Evolutionary conservation across 2,888 invertebrate genomes (phyloP).

Genomic region (Agrochola litura): DNA sequence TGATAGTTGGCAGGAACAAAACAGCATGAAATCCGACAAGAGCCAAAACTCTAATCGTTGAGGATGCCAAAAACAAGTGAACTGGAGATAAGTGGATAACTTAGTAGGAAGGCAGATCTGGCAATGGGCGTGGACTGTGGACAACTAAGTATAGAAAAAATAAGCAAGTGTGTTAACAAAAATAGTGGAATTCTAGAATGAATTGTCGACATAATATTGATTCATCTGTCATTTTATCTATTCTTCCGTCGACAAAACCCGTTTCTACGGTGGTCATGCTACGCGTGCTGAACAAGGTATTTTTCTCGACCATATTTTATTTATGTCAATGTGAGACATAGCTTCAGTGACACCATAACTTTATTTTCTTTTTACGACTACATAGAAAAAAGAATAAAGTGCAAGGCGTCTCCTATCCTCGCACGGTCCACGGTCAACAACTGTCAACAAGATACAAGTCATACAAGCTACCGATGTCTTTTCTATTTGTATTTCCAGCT

Average conservation of each 20-base stretch:
- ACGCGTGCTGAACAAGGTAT: not conserved
- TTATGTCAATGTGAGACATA: not conserved
- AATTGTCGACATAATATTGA: not conserved
- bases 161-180: not conserved
- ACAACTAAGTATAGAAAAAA: not conserved
- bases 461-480: slow-evolving; percentile 51
- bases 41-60: slow-evolving; percentile 39
- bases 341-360: slow-evolving; percentile 6
- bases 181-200: too few species aligned
- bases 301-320: slow-evolving; percentile 4
- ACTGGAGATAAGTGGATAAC: slow-evolving; percentile 39
- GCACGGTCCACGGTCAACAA: too few species aligned
- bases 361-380: slow-evolving; percentile 24
- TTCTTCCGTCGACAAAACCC: too few species aligned
- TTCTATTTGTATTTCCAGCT: slow-evolving; percentile 62
- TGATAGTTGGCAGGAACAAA: slow-evolving; percentile 19
- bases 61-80: slow-evolving; percentile 47
- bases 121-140: not conserved
- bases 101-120: slow-evolving; percentile 19
- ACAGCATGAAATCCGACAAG: slow-evolving; percentile 21
- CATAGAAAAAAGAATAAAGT: slow-evolving; percentile 33
- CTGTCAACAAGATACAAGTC: slow-evolving; percentile 27
- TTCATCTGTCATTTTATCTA: too few species aligned
- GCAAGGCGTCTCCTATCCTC: slow-evolving; percentile 8
- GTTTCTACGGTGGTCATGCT: too few species aligned